A percentile compares a stretch with the other conserved stretches of the same genome.
phyloP scores from a whole-genome alignment of 2,888 invertebrate species.

The Scaptomyza flava region DNA sequence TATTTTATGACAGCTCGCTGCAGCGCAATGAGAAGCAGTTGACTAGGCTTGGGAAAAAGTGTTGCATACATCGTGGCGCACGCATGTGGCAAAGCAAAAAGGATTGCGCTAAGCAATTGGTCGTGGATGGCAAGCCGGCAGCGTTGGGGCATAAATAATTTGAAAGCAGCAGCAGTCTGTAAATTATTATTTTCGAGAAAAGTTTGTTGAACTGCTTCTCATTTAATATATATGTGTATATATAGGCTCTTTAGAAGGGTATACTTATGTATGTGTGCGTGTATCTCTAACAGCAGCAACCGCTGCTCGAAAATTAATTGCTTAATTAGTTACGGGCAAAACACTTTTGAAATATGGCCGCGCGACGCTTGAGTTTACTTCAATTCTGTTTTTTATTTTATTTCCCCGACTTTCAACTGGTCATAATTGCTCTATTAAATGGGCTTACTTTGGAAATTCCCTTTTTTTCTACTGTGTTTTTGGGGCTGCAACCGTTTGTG shows the following conservation, averaged over 20 bases:
- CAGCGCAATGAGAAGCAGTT: conserved; percentile 25
- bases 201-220: conserved; percentile 73
- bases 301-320: conserved; percentile 76
- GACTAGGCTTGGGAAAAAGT: conserved; percentile 38
- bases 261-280: background rate
- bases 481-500: conserved; percentile 54
- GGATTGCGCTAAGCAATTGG: conserved; percentile 51
- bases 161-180: conserved; percentile 48
- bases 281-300: conserved; percentile 16
- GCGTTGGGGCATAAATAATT: conserved; percentile 56
- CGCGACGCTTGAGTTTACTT: conserved; percentile 58
- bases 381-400: conserved; percentile 34
- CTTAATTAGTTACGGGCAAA: conserved; percentile 81
- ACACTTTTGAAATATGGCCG: conserved; percentile 76
- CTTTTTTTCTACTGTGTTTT: conserved; percentile 35
- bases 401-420: conserved; percentile 64
- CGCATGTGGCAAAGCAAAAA: conserved; percentile 52
- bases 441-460: conserved; percentile 61
- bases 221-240: conserved; percentile 23
- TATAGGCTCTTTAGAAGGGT: background rate
- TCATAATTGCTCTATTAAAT: conserved; percentile 81
- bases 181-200: conserved; percentile 66
- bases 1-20: conserved; percentile 64
- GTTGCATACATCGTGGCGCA: conserved; percentile 68
- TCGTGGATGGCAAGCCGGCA: conserved; percentile 16